Conservation (phyloP, 2,113 vertebrate genomes). For the Tonatia bakeri region DNA sequence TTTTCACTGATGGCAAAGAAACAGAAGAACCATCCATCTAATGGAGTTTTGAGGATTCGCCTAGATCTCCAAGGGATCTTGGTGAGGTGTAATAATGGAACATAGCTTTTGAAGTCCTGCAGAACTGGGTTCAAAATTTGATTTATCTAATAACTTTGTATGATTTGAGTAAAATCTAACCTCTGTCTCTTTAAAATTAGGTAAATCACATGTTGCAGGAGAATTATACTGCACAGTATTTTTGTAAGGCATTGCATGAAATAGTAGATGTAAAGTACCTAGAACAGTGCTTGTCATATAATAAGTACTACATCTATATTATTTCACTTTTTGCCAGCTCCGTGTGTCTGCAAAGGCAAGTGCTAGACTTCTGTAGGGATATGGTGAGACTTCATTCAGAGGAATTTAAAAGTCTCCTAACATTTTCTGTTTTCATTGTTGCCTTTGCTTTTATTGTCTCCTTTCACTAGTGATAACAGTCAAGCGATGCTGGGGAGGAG, state of each 20-base stretch:
- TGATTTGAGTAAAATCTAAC: neutral
- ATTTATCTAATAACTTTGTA: neutral
- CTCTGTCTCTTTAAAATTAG: neutral
- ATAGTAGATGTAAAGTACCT: too few species aligned
- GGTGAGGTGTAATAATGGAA: neutral
- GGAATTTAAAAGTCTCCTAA: neutral
- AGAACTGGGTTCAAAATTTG: neutral
- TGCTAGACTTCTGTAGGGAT: accelerated
- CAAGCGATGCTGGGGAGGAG: neutral
- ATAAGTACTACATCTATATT: neutral
- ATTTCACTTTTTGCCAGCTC: neutral
- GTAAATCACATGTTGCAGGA: neutral
- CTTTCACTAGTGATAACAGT: neutral
- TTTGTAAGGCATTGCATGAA: neutral
- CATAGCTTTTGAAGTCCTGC: neutral
- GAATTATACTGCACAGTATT: neutral
- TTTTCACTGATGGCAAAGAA: neutral
- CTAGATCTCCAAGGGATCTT: neutral
- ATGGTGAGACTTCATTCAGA: neutral
- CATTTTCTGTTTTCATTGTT: neutral
- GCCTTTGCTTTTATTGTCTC: neutral
- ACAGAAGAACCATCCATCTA: neutral
- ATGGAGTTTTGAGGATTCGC: neutral
- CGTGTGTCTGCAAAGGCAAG: neutral
- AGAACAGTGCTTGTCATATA: neutral